Evolutionary conservation across 2,888 invertebrate species (phyloP), one percentile per base, ranked within the genome.

Genomic region (Drosophila kokeensis): DNA sequence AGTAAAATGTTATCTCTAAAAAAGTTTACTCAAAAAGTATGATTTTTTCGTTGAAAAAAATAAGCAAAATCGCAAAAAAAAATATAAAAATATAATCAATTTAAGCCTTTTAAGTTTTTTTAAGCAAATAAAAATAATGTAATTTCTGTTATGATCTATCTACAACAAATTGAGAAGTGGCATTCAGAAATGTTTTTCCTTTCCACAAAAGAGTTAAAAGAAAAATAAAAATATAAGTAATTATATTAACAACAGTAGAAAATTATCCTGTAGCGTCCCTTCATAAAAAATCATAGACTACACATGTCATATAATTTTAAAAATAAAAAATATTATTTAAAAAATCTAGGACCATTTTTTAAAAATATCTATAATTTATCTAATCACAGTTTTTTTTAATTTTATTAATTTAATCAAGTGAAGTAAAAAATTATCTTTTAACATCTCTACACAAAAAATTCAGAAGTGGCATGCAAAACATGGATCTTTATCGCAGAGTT

Each of bases 131-230:
- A 21, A 42, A 21, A 7, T 7, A 13, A 21, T 21, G 7, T 4
- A 0, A 21, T 21, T 45, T 7, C 4, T 21, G 4, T 24, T 2
- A 4, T 2, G 4, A 45, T 21, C 2, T 45, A 2, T 13, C 7
- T 6, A 21, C 13, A 21, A 21, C 13, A 45, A 21, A 21, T 11
- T 42, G 3, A 13, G 21, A 42, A 13, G 13, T 7, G 2, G 1
- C 3, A 21, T 21, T 1, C 6, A 13, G 2, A 0, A 21, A 21
- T 21, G 6, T 21, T 11, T 0, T 2, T n/a, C 0, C 3, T 6
- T 13, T 21, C 6, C 11, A 2, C 2, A 38, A 18, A 18, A 38
- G 8, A 38, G 3, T 1, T 7, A 3, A 24, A 24, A 38, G 6
- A 6, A 6, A 1, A 42, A 42, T 13, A 13, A 1, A 13, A 6